These are phyloP conservation scores for Plebejus anna DNA, from an alignment of 2,888 invertebrate species.

Conservation along the genomic window DNA sequence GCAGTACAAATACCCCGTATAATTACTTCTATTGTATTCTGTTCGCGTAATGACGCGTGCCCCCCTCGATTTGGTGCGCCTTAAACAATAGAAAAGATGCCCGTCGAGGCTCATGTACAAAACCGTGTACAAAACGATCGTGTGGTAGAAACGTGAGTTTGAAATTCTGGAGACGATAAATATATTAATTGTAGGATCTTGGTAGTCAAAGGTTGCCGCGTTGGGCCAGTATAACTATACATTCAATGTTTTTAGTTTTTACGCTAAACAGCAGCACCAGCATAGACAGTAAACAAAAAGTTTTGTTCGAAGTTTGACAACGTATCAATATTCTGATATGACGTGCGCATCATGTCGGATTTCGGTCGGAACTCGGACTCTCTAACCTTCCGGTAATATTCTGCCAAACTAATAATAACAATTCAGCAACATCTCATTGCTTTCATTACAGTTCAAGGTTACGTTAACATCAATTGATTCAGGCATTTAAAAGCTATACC, in stretches of 20 bases:
- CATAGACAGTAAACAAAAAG: no score
- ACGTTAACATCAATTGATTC: background rate
- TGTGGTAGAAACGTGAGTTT: background rate
- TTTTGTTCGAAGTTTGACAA: no score
- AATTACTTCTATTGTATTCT: constrained; percentile 46
- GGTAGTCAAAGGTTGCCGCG: no score
- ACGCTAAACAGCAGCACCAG: no score
- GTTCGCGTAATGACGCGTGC: constrained; percentile 38
- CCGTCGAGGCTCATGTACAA: background rate
- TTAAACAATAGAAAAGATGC: constrained; percentile 37
- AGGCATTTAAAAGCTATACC: background rate
- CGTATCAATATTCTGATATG: no score
- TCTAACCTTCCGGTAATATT: no score
- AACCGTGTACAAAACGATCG: background rate
- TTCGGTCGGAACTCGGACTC: no score
- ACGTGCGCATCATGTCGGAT: no score
- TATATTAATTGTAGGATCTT: background rate
- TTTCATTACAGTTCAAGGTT: background rate
- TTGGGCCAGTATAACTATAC: no score
- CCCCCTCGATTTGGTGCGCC: constrained; percentile 38
- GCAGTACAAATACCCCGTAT: constrained; percentile 32
- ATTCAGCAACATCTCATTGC: background rate
- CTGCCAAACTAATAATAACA: background rate
- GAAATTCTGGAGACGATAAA: background rate
- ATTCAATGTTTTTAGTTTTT: no score